These are phyloP conservation scores for Oxyteleia sp. DNA, from an alignment of 2,888 invertebrate genomes.

Conservation along the genomic window DNA sequence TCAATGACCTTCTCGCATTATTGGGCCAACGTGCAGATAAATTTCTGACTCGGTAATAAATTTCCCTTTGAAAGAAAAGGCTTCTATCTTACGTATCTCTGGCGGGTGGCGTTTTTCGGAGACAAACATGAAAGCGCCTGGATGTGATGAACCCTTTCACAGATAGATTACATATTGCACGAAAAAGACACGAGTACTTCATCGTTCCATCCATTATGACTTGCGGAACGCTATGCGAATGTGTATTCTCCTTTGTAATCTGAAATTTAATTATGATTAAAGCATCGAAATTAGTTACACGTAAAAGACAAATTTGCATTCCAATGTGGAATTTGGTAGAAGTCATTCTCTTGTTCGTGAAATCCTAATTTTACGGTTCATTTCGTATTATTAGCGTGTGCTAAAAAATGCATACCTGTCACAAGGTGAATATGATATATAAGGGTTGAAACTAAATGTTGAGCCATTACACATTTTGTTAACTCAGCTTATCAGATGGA, in stretches of 20 bases:
- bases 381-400: too few relatives aligned
- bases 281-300: neutral
- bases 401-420: too few relatives aligned
- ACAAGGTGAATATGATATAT: too few relatives aligned
- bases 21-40: constrained; percentile 19
- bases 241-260: neutral
- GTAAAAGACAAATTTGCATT: too few relatives aligned
- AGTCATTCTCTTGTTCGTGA: too few relatives aligned
- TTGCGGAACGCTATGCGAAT: neutral
- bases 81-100: constrained; percentile 5
- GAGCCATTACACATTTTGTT: constrained; percentile 14
- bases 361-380: too few relatives aligned
- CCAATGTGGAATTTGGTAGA: too few relatives aligned
- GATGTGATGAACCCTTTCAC: constrained; percentile 32
- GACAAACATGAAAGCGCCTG: neutral
- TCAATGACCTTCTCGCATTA: constrained; percentile 16
- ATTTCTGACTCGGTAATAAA: constrained; percentile 9
- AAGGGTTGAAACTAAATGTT: too few relatives aligned
- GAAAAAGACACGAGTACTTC: constrained; percentile 27
- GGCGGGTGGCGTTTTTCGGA: constrained; percentile 8
- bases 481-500: constrained; percentile 35
- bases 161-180: constrained; percentile 28
- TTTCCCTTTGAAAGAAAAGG: constrained; percentile 11
- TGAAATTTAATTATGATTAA: neutral
- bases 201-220: constrained; percentile 27